Base-by-base conservation (phyloP, 2,113 vertebrate genomes). In the Hippocampus comes region DNA sequence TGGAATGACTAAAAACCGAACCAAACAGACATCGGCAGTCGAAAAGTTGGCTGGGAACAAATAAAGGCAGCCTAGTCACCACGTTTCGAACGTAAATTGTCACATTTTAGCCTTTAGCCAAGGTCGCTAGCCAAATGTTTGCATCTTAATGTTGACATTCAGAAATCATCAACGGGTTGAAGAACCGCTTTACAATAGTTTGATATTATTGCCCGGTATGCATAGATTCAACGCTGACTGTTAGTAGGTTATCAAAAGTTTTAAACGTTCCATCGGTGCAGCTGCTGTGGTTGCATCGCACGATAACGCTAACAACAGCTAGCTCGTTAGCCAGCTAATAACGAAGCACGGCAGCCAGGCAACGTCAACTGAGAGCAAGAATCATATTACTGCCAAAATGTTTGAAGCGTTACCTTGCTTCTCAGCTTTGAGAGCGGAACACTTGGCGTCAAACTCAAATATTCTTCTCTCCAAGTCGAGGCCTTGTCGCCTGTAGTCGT, bases 401-500 rank as follows among this genome's bases (percentile, higher is more conserved):
- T 4, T 0, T 42, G 34, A 0, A 27, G 30, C 23, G 9, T 21
- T 88, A 94, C 93, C 93, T 91, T 89, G 92, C 78, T 93, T 93
- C 72, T 94, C 92, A 30, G 90, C 78, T 83, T 89, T 88, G 59
- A 93, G 90, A 74, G 88, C 84, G 41, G 91, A 89, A 80, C 93
- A 94, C 82, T 92, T 93, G 71, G 87, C 89, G 75, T 94, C 93
- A 77, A 93, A 84, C 90, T 94, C 91, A 72, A 92, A 91, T 84
- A 94, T 92, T 86, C 93, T 88, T 88, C 91, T 92, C 87, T 94
- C 92, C 86, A 93, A 91, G 90, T 93, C 93, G 69, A 93, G 86
- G 20, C 90, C 91, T 78, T 91, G 91, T 89, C 92, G 88, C 83
- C 91, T 93, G 89, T 90, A 92, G 77, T 93, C 91, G 92, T 93